These are phyloP conservation scores for Odocoileus hemionus DNA, from an alignment of 2,113 vertebrate genomes.

Conservation along the genomic window DNA sequence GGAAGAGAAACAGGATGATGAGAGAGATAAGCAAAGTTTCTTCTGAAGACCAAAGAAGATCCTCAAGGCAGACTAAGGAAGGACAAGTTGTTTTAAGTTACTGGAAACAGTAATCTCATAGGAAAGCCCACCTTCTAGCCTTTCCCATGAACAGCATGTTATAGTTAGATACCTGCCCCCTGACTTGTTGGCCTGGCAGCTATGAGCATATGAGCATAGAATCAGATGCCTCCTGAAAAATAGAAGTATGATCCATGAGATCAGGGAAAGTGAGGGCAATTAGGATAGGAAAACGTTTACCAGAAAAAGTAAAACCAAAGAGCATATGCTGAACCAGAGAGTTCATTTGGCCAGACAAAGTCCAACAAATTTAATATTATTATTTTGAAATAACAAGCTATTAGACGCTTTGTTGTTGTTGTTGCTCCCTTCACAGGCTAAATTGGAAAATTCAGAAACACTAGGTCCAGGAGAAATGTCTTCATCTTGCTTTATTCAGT, in stretches of 20 bases:
- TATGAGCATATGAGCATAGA: background rate
- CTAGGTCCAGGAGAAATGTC: background rate
- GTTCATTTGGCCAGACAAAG: background rate
- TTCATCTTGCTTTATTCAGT: background rate
- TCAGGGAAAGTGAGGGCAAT: background rate
- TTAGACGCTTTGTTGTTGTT: background rate
- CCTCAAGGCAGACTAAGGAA: background rate
- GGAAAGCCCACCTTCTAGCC: background rate
- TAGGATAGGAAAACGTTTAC: background rate
- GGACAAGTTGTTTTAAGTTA: background rate
- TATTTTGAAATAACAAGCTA: background rate
- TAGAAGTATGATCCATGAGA: background rate
- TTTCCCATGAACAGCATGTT: background rate
- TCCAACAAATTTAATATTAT: background rate
- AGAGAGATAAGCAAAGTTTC: background rate
- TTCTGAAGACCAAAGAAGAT: constrained; percentile 7
- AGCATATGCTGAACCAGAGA: background rate
- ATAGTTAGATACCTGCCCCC: too few relatives aligned
- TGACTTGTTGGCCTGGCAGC: background rate
- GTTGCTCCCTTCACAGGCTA: background rate
- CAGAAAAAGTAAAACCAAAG: background rate
- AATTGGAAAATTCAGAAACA: background rate
- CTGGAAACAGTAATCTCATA: background rate
- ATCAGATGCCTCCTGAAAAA: background rate
- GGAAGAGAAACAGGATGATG: background rate